These are phyloP conservation scores for Nephrotoma appendiculata DNA, from an alignment of 2,888 invertebrate genomes.

Conservation along the genomic window DNA sequence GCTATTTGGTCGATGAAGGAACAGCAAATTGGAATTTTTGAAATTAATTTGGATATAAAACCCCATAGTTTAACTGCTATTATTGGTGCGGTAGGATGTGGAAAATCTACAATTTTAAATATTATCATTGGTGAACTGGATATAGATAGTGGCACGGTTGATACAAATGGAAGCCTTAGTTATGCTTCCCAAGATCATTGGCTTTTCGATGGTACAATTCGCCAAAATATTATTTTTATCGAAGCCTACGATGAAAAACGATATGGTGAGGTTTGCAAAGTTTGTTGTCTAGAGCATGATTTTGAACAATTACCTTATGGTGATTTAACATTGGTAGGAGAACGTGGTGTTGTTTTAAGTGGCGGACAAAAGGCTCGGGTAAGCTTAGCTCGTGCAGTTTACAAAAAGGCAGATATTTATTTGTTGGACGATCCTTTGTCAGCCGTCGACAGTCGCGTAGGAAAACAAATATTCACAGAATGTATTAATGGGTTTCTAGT, in stretches of 20 bases:
- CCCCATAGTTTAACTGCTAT: constrained; percentile 37
- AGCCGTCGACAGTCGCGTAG: constrained; percentile 65
- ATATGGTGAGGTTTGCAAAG: constrained; percentile 36
- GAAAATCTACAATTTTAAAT: constrained; percentile 59
- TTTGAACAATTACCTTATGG: constrained; percentile 42
- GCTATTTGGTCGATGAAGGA: constrained; percentile 8
- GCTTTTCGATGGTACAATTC: constrained; percentile 64
- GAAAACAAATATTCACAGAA: constrained; percentile 58
- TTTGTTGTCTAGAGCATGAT: constrained; percentile 48
- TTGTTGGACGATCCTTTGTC: constrained; percentile 64
- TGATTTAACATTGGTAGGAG: constrained; percentile 41
- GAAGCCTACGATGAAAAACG: constrained; percentile 42
- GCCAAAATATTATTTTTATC: constrained; percentile 90
- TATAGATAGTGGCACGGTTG: constrained; percentile 40
- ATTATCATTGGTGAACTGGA: constrained; percentile 59
- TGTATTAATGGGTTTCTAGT: constrained; percentile 45
- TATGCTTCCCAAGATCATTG: constrained; percentile 78
- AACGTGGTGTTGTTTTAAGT: constrained; percentile 54
- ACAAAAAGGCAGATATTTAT: constrained; percentile 58
- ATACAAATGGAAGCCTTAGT: constrained; percentile 47
- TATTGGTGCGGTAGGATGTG: constrained; percentile 60
- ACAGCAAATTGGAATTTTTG: constrained; percentile 5
- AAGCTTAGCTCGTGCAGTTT: constrained; percentile 60
- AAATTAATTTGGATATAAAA: constrained; percentile 10
- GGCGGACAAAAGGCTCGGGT: constrained; percentile 66